These are phyloP conservation scores for Mirounga angustirostris DNA, from an alignment of 2,113 vertebrate species.

Conservation along the genomic window DNA sequence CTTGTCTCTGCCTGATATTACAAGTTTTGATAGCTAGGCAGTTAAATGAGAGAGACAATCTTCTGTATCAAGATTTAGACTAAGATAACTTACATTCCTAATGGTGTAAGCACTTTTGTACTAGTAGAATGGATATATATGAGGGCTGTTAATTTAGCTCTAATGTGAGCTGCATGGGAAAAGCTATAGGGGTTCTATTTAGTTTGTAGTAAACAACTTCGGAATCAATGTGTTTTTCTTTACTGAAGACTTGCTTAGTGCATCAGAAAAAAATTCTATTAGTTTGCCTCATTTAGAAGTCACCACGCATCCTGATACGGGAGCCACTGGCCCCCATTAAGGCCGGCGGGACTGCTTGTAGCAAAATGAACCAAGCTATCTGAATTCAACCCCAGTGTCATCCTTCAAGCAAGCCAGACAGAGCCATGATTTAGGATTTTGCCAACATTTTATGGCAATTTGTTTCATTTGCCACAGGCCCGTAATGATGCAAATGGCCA, in stretches of 20 bases:
- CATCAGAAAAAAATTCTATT: slow-evolving; percentile 75
- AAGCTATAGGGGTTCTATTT: slow-evolving; percentile 72
- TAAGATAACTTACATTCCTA: slow-evolving; percentile 67
- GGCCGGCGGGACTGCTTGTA: slow-evolving; percentile 44
- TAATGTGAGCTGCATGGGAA: slow-evolving; percentile 66
- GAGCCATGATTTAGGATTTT: slow-evolving; percentile 79
- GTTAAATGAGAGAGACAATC: slow-evolving; percentile 79
- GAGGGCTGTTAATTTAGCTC: slow-evolving; percentile 75
- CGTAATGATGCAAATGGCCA: slow-evolving; percentile 78
- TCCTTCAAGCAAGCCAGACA: slow-evolving; percentile 76
- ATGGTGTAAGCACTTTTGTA: slow-evolving; percentile 78
- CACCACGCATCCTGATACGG: background rate
- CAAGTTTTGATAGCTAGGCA: slow-evolving; percentile 75
- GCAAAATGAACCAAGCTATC: slow-evolving; percentile 73
- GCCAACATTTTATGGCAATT: slow-evolving; percentile 81
- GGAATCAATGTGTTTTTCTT: slow-evolving; percentile 77
- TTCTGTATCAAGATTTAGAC: slow-evolving; percentile 79
- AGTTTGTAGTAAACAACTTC: slow-evolving; percentile 67
- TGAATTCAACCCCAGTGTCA: slow-evolving; percentile 70
- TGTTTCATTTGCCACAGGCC: slow-evolving; percentile 78
- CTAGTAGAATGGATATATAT: slow-evolving; percentile 65
- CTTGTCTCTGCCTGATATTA: slow-evolving; percentile 73
- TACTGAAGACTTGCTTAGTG: slow-evolving; percentile 70
- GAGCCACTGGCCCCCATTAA: slow-evolving; percentile 72
- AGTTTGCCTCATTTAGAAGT: slow-evolving; percentile 77